These are phyloP conservation scores for Paratilapia polleni DNA, from an alignment of 2,113 vertebrate species.

Conservation along the genomic window DNA sequence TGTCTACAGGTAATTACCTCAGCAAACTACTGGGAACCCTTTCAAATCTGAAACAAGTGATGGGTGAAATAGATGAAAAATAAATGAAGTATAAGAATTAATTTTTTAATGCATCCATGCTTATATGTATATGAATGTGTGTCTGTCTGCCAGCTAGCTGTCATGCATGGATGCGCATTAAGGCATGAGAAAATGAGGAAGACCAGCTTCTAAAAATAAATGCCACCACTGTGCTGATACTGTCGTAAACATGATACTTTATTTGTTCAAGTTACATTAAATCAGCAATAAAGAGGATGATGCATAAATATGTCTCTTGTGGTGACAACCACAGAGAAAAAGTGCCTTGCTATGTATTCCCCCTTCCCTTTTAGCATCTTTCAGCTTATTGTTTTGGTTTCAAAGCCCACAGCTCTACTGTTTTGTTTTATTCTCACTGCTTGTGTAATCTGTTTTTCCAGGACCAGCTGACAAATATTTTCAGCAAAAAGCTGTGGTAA, in stretches of 20 bases:
- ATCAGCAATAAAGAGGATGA: too few relatives aligned
- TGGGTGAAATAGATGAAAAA: slow-evolving; percentile 37
- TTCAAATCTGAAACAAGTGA: slow-evolving; percentile 54
- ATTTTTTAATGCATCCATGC: not conserved
- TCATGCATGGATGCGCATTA: not conserved
- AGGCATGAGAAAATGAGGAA: not conserved
- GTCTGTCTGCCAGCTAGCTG: not conserved
- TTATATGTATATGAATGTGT: not conserved
- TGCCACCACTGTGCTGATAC: not conserved
- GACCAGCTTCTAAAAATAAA: slow-evolving; percentile 25
- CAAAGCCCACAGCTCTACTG: too few relatives aligned
- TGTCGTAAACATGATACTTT: too few relatives aligned
- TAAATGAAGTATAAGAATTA: not conserved
- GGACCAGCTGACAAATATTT: too few relatives aligned
- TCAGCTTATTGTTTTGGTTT: too few relatives aligned
- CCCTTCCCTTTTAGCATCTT: too few relatives aligned
- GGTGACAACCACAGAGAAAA: too few relatives aligned
- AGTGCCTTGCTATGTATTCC: too few relatives aligned
- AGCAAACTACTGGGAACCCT: slow-evolving; percentile 65
- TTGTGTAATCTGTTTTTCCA: too few relatives aligned
- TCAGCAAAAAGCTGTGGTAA: not conserved
- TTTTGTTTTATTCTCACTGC: too few relatives aligned
- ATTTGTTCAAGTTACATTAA: too few relatives aligned
- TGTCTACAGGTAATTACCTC: slow-evolving; percentile 84
- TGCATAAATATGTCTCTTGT: too few relatives aligned